Conservation (phyloP, 2,888 invertebrate species). For the Heteropelma amictum region DNA sequence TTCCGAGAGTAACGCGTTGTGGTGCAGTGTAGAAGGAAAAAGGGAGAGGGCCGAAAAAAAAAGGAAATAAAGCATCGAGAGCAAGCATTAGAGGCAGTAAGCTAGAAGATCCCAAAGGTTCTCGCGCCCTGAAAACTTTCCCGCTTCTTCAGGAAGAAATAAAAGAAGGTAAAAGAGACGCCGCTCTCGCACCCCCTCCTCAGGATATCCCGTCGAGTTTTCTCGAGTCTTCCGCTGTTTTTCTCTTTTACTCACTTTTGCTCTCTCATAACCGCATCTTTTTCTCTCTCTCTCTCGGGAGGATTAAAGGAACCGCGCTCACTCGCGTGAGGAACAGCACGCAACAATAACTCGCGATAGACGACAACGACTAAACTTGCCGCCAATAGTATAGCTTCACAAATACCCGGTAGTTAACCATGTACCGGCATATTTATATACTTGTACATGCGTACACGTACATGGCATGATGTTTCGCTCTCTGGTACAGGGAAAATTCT, state of each 20-base stretch:
- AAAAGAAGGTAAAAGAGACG: conserved; percentile 24
- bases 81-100: conserved; percentile 55
- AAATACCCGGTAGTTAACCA: conserved; percentile 22
- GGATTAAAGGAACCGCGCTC: conserved; percentile 71
- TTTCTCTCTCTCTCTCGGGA: conserved; percentile 45
- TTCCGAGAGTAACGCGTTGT: conserved; percentile 58
- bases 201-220: conserved; percentile 31
- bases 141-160: background rate
- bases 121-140: conserved; percentile 42
- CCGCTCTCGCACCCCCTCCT: conserved; percentile 37
- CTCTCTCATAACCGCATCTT: background rate
- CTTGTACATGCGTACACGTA: background rate
- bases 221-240: background rate
- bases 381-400: conserved; percentile 41
- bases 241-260: background rate
- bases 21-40: conserved; percentile 46
- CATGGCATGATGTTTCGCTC: too few relatives aligned
- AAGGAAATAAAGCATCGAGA: conserved; percentile 24
- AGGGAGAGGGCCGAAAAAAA: conserved; percentile 35
- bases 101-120: conserved; percentile 47
- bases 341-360: conserved; percentile 58
- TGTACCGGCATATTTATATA: background rate
- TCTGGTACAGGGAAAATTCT: conserved; percentile 4
- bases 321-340: conserved; percentile 47
- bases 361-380: conserved; percentile 51